Conservation (phyloP, 2,797 vertebrate genomes). For the Parotocinclus haroldoi region DNA sequence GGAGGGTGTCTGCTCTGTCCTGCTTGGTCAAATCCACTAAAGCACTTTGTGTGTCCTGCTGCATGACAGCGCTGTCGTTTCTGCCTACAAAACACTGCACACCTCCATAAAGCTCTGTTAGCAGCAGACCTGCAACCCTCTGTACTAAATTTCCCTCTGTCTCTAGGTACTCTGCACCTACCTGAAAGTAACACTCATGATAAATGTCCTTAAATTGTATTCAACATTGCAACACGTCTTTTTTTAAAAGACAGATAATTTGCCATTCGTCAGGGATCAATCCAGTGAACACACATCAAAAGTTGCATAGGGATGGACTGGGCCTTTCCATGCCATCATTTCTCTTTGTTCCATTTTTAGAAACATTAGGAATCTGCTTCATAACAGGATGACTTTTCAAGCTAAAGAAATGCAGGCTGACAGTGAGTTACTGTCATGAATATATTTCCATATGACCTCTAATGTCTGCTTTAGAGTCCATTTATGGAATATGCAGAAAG, state of each 20-base stretch:
- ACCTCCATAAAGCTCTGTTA: slow-evolving; percentile 10
- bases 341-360: slow-evolving; percentile 47
- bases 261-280: slow-evolving; percentile 32
- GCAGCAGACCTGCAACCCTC: slow-evolving; percentile 14
- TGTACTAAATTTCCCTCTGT: slow-evolving; percentile 22
- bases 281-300: slow-evolving; percentile 23
- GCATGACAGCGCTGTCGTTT: slow-evolving; percentile 35
- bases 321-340: slow-evolving; percentile 18
- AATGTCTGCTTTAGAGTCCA: slow-evolving; percentile 35
- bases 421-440: slow-evolving; percentile 35
- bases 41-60: slow-evolving; percentile 26
- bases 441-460: slow-evolving; percentile 32
- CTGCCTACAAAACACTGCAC: slow-evolving; percentile 8
- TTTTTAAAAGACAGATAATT: no score
- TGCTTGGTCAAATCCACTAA: slow-evolving; percentile 24
- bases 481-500: slow-evolving; percentile 25
- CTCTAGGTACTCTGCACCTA: not conserved
- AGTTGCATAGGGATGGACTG: slow-evolving; percentile 6
- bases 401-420: slow-evolving; percentile 42
- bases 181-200: no score
- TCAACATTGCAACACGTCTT: not conserved
- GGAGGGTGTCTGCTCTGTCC: slow-evolving; percentile 23
- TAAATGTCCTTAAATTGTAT: no score
- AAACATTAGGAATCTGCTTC: slow-evolving; percentile 32
- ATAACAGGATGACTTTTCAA: slow-evolving; percentile 21